Base-by-base conservation (phyloP, 2,113 vertebrate genomes). In the Alethe castanea region DNA sequence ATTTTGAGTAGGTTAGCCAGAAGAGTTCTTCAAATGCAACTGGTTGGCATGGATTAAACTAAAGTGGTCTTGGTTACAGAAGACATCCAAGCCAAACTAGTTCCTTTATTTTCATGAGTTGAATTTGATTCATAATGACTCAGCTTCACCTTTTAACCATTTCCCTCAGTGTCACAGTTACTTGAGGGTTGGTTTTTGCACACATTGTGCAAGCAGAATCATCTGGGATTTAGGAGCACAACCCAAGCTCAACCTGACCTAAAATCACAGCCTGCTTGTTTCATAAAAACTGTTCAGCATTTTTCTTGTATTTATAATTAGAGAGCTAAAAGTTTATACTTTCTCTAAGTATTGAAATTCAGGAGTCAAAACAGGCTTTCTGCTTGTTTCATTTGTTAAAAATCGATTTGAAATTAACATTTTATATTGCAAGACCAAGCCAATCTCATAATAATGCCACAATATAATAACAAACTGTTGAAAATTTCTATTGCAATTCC, bases 401-500 rank as follows among this genome's bases (percentile, higher is more conserved):
- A 96, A 91, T 94, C 95, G 87, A 89, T 94, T 80, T 44, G 48
- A 95, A 85, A 97, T 76, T 71, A 79, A 60, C 64, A 85, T 91
- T 97, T 92, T 89, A 78, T 87, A 78, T 35, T 60, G 70, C 73
- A 78, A 40, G 19, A 56, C 48, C 45, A 87, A 96, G 73, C 24
- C 85, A 65, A 69, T n/a, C 79, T 94, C 88, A 71, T 62, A 92
- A 69, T 31, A 81, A 47, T 91, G 60, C 66, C 57, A 69, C 20
- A 69, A 72, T 36, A 44, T 70, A 96, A 94, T 53, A 76, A 95
- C 36, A 87, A 94, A 95, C 70, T 56, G 80, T 40, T 92, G 78
- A 96, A 91, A 96, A 42, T 73, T 93, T 62, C 88, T 66, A 62
- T 44, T 88, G 74, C 82, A 65, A 42, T 88, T 90, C 92, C 54